Evolutionary conservation across 2,113 vertebrate genomes (phyloP).

Genomic region (Lasiurus cinereus): DNA sequence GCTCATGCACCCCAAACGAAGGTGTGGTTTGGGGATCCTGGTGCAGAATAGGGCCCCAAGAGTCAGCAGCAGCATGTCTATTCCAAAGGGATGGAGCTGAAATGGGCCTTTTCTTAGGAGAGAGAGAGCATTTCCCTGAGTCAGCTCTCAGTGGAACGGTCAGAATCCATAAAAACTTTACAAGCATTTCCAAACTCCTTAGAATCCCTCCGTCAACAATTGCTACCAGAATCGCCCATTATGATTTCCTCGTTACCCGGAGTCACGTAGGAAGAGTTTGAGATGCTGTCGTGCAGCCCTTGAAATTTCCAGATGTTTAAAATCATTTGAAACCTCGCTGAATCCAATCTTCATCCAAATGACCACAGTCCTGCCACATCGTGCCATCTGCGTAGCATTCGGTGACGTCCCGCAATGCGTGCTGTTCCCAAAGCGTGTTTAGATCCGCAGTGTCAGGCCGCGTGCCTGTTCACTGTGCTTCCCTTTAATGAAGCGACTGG

Average conservation of each 20-base stretch:
- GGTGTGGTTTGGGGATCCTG: neutral
- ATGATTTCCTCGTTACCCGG: constrained; percentile 33
- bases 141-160: neutral
- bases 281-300: neutral
- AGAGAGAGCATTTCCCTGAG: neutral
- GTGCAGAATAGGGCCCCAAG: neutral
- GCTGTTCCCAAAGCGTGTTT: neutral
- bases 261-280: constrained; percentile 3
- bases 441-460: neutral
- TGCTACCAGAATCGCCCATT: neutral
- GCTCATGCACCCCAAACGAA: neutral
- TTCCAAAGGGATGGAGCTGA: neutral
- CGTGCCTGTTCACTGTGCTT: neutral
- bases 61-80: neutral
- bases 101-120: constrained; percentile 11
- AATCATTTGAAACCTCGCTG: constrained; percentile 24
- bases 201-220: constrained; percentile 9
- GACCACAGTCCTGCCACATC: neutral
- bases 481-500: neutral
- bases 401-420: neutral
- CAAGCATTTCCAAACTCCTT: neutral
- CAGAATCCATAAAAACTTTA: constrained; percentile 4
- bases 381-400: neutral
- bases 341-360: neutral
- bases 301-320: neutral